Conservation (phyloP, 2,888 invertebrate species). For the Celastrina argiolus region DNA sequence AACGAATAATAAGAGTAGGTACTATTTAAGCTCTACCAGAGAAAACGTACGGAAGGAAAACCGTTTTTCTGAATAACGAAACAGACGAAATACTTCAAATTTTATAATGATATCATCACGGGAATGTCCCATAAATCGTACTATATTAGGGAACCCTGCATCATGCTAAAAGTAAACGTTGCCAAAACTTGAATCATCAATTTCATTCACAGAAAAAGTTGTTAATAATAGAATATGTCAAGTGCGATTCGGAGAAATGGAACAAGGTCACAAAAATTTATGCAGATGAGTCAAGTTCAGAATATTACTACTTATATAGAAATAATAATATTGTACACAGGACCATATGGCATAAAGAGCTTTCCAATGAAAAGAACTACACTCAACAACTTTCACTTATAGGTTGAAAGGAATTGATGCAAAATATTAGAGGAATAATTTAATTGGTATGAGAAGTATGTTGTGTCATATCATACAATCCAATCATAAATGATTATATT, state of each 20-base stretch:
- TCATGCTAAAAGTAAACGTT: slow-evolving; percentile 29
- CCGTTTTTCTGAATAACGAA: neutral
- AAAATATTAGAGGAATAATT: neutral
- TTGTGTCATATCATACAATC: neutral
- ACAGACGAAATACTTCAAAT: neutral
- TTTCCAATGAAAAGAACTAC: too few relatives aligned
- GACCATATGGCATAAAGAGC: neutral
- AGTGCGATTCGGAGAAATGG: slow-evolving; percentile 15
- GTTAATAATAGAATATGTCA: slow-evolving; percentile 25
- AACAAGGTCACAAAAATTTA: neutral
- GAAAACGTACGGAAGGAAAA: neutral
- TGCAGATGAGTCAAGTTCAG: neutral
- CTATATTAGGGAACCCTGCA: slow-evolving; percentile 4
- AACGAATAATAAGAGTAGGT: neutral
- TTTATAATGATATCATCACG: neutral
- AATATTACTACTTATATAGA: too few relatives aligned
- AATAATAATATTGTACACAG: neutral
- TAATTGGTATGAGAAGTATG: neutral
- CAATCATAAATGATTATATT: neutral
- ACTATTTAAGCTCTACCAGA: neutral
- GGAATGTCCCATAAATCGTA: slow-evolving; percentile 15
- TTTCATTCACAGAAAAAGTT: slow-evolving; percentile 56
- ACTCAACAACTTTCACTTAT: neutral
- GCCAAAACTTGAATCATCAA: slow-evolving; percentile 63
- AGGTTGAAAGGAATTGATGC: neutral